Evolutionary conservation across 2,888 invertebrate species (phyloP), one percentile per base, ranked within the genome.

Genomic region (Neria commutata): DNA sequence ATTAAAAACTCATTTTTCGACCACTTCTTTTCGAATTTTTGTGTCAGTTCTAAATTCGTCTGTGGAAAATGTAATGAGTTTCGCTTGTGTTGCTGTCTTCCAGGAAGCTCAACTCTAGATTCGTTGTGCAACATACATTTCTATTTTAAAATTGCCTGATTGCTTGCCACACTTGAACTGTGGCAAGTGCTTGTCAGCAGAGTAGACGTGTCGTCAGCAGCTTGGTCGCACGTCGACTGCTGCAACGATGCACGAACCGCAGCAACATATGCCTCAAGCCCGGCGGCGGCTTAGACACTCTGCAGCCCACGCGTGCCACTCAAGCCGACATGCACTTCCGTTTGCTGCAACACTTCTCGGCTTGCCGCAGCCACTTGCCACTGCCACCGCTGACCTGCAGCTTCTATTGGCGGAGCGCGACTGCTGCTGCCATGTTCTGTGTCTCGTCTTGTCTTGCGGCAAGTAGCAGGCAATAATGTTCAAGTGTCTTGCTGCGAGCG

Each of bases 401-500:
- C 24, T 14, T n/a, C n/a, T n/a, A n/a, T n/a, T 33, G 33, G 33
- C 33, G 10, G 11, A 17, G 19, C 6, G 46, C 46, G n/a, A 5
- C 25, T 25, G 25, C 10, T 48, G 48, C n/a, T 5, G 48, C 3
- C 17, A 25, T 48, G 25, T 48, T 3, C n/a, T n/a, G 25, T 14
- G 25, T 24, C 29, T 14, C n/a, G 14, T 29, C 29, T 11, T 29
- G 6, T 11, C 29, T 29, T 4, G n/a, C 37, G n/a, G 21, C 16
- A 48, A 51, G 33, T 25, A 37, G 47, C 42, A 11, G 50, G 42
- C 24, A 50, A 45, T 48, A 24, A 45, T 21, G 24, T 26, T 46
- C 47, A 55, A 42, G 56, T 54, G 61, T 42, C 4, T 4, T 37
- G 4, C 37, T 37, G 37, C 37, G 6, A 37, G 4, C n/a, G 37